A percentile compares a stretch with the other conserved stretches of the same genome.
Evolutionary conservation across 2,797 vertebrate genomes (phyloP).

Genomic region (Neosalanx taihuensis): DNA sequence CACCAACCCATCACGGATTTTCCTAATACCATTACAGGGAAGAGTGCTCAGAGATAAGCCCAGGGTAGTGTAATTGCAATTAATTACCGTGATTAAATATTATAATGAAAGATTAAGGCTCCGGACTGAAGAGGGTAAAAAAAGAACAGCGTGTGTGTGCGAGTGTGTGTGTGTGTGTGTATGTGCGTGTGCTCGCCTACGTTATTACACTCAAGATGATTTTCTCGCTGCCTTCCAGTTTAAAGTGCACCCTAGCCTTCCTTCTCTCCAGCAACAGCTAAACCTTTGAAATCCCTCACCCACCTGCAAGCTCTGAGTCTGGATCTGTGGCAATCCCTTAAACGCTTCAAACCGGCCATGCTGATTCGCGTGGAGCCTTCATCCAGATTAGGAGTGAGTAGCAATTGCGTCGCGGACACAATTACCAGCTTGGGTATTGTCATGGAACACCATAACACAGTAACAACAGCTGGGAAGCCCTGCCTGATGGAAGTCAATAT

Average conservation of each 20-base stretch:
- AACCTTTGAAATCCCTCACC: not conserved
- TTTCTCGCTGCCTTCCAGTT: not conserved
- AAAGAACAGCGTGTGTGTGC: constrained; percentile 4
- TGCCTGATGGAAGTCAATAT: constrained; percentile 9
- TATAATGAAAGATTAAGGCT: constrained; percentile 65
- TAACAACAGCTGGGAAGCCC: constrained; percentile 4
- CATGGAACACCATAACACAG: constrained; percentile 10
- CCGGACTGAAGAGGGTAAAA: constrained; percentile 33
- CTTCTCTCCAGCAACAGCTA: not conserved
- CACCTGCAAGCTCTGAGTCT: not conserved
- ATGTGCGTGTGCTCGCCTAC: constrained; percentile 10
- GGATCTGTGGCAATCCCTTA: constrained; percentile 21
- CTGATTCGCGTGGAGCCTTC: constrained; percentile 17
- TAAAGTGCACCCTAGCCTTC: not conserved
- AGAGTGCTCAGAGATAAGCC: constrained; percentile 64
- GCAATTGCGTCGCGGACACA: constrained; percentile 7
- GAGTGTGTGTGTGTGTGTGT: constrained; percentile 24
- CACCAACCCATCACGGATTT: constrained; percentile 31
- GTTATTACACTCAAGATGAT: not conserved
- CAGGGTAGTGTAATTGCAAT: constrained; percentile 56
- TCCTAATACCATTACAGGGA: constrained; percentile 57
- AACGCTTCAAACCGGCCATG: constrained; percentile 29
- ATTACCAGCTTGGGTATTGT: constrained; percentile 20
- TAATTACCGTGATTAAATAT: constrained; percentile 68
- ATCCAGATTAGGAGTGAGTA: constrained; percentile 13